phyloP scores from a whole-genome alignment of 2,113 vertebrate species.

The Egretta garzetta region DNA sequence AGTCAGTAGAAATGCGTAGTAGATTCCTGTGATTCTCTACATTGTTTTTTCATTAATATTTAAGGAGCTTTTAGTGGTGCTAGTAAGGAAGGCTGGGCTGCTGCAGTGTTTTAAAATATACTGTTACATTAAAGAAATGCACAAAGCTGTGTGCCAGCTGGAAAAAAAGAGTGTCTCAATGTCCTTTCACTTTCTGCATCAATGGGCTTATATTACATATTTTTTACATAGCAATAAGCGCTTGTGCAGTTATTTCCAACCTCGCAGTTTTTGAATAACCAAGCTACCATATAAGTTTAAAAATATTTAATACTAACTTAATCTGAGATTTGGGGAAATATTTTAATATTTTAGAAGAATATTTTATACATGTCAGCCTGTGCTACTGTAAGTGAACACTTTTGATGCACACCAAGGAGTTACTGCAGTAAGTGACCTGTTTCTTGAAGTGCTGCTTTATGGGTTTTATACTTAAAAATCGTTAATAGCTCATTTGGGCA shows the following conservation, averaged over 20 bases:
- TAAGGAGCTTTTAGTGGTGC: slow-evolving; percentile 5
- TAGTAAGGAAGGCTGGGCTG: not conserved
- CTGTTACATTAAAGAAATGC: not conserved
- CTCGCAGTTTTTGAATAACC: not conserved
- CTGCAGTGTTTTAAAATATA: slow-evolving; percentile 12
- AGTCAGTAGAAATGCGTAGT: not conserved
- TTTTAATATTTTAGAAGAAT: not conserved
- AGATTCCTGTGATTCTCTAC: not conserved
- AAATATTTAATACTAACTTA: not conserved
- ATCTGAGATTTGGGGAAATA: not conserved
- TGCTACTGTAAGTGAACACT: not conserved
- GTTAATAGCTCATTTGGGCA: not conserved
- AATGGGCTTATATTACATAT: not conserved
- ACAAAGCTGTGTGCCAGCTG: not conserved
- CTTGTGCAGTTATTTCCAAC: not conserved
- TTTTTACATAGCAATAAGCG: not conserved
- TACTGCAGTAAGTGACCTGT: not conserved
- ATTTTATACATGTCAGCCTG: not conserved
- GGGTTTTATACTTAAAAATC: not conserved
- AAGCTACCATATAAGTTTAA: not conserved
- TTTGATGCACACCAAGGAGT: not conserved
- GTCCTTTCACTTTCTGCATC: not conserved
- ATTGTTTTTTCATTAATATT: slow-evolving; percentile 35
- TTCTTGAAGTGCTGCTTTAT: not conserved
- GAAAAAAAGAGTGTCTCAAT: not conserved